Evolutionary conservation across 2,797 vertebrate species (phyloP).

Genomic region (Periparus ater): DNA sequence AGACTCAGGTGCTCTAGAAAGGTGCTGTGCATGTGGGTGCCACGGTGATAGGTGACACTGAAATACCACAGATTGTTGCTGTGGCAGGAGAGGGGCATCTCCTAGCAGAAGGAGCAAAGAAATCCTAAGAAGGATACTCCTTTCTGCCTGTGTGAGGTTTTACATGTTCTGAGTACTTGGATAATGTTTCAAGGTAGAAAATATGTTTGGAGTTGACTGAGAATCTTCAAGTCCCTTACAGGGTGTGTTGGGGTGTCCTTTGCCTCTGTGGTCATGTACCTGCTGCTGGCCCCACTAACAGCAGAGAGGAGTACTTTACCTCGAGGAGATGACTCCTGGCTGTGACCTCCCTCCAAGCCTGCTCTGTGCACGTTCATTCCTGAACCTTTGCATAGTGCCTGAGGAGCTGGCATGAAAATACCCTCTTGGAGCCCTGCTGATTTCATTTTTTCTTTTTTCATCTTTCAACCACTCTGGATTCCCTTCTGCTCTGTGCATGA

Average conservation of each 20-base stretch:
- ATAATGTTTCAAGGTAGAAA: background rate
- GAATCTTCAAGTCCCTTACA: background rate
- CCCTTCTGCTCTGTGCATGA: background rate
- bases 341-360: background rate
- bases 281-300: background rate
- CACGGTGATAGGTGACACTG: background rate
- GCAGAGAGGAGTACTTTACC: background rate
- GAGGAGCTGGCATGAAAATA: constrained; percentile 18
- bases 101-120: background rate
- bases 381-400: background rate
- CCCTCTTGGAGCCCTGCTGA: background rate
- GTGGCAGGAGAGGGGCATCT: background rate
- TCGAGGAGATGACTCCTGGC: background rate
- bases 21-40: background rate
- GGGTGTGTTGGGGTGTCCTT: background rate
- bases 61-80: background rate
- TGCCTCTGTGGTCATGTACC: background rate
- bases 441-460: background rate
- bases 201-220: background rate
- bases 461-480: constrained; percentile 27
- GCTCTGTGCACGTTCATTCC: background rate
- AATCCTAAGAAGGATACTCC: background rate
- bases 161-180: background rate
- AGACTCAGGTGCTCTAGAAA: background rate
- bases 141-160: background rate